Evolutionary conservation across 1,140 invertebrate species (phyloP), one percentile per base, ranked within the genome.

Genomic region (Calosoma granatense): DNA sequence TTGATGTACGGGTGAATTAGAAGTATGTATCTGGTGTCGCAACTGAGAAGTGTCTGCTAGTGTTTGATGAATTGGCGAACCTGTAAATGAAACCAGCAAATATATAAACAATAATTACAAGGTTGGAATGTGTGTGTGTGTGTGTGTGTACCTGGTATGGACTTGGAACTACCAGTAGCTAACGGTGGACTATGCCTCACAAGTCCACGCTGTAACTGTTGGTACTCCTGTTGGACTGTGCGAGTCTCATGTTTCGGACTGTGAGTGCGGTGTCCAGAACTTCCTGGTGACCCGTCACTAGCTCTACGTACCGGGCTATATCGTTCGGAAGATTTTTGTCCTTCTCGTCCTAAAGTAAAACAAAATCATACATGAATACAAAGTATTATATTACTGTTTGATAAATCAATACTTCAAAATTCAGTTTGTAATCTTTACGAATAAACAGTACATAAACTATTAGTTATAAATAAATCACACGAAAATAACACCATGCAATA

Each of bases 221-320:
- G 84, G 67, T 85, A 84, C 69, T 88, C 86, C 64, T 87, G 83
- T 59, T 87, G 78, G 36, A 83, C 76, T 20, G 79, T 80, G 59
- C 74, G 72, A 59, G 69, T 70, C 60, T 72, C 69, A 15, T 65
- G 70, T 47, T 47, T 47, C 64, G 67, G 73, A 68, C 54, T 73
- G 57, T 72, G 73, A 64, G 72, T 82, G 55, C 75, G 81, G 71
- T 70, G 81, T 67, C 72, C 76, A 62, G 70, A 76, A 62, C 65
- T 74, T 64, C 60, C 78, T 62, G 69, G 79, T 0, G 78, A 81
- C 22, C 85, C 87, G 74, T 94, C 93, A 59, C 88, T 92, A 22
- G 92, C 92, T 62, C 94, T 77, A 41, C 94, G 79, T 12, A 94
- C 92, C 0, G 91, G 92, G 58, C 89, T 93, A 70, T 92, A 96